These are phyloP conservation scores for Apodemus sylvaticus DNA, from an alignment of 2,113 vertebrate genomes.

Conservation along the genomic window DNA sequence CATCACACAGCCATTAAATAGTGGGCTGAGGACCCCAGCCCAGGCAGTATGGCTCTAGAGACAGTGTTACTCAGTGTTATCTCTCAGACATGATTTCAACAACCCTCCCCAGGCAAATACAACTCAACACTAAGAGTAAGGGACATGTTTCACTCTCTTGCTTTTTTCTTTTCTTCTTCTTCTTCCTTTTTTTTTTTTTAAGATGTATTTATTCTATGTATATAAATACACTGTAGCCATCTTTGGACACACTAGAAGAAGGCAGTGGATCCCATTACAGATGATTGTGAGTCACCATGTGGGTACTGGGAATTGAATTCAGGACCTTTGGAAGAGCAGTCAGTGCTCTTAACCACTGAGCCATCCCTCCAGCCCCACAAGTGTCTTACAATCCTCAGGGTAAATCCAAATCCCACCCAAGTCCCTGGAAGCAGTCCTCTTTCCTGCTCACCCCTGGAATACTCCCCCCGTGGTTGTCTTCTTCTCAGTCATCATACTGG, in stretches of 20 bases:
- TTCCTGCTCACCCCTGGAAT: background rate
- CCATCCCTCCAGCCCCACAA: background rate
- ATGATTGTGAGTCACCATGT: too few relatives aligned
- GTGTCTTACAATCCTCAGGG: background rate
- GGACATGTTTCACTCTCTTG: background rate
- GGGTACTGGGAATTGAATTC: too few relatives aligned
- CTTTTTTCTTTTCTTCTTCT: background rate
- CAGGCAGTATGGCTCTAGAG: background rate
- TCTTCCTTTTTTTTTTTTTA: too few relatives aligned
- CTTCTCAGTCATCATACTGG: background rate
- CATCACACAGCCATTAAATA: background rate
- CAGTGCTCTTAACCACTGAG: too few relatives aligned
- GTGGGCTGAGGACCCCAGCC: background rate
- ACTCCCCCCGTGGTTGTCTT: background rate
- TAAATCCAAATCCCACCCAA: constrained; percentile 11
- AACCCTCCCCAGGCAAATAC: background rate
- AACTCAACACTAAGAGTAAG: background rate
- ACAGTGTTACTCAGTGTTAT: background rate
- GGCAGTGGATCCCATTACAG: too few relatives aligned
- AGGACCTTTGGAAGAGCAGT: too few relatives aligned
- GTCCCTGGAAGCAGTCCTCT: background rate
- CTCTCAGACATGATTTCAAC: constrained; percentile 25
- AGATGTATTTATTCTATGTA: background rate
- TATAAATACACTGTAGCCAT: too few relatives aligned
- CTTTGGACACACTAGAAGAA: too few relatives aligned